Evolutionary conservation across 1,140 invertebrate species (phyloP).

Genomic region (Lepidostoma basale): DNA sequence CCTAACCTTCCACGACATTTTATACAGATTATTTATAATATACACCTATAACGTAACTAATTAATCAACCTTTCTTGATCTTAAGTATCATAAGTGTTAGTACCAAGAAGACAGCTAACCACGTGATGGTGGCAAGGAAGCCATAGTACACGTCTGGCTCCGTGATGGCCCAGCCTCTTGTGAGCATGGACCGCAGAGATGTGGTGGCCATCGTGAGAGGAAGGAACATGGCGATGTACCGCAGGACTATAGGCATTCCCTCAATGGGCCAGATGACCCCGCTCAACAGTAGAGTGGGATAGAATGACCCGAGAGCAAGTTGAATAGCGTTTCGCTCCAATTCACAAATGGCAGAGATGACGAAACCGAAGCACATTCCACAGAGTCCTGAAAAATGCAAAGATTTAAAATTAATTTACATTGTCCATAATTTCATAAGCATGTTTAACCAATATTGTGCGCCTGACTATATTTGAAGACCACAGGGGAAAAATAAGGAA

Average conservation of each 20-base stretch:
- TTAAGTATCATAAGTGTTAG: constrained; percentile 81
- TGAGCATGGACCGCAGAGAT: constrained; percentile 85
- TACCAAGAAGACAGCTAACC: constrained; percentile 86
- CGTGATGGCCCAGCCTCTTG: constrained; percentile 84
- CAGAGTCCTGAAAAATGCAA: constrained; percentile 66
- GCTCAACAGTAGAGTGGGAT: constrained; percentile 88
- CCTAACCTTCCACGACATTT: constrained; percentile 2
- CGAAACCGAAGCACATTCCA: constrained; percentile 93
- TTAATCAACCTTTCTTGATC: constrained; percentile 71
- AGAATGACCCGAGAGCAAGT: constrained; percentile 91
- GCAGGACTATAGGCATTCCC: constrained; percentile 85
- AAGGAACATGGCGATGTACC: constrained; percentile 81
- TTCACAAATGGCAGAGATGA: constrained; percentile 92
- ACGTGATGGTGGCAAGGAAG: constrained; percentile 84
- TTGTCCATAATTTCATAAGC: no score
- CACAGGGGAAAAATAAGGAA: no score
- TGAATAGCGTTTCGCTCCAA: constrained; percentile 94
- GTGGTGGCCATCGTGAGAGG: constrained; percentile 92
- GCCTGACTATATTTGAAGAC: no score
- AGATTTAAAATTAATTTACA: no score
- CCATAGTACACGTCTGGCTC: constrained; percentile 87
- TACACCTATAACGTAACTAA: neutral
- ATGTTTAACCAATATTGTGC: no score
- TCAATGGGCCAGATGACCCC: constrained; percentile 90
- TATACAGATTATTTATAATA: constrained; percentile 23